Percentiles rank a stretch among this genome's conserved stretches.
These are phyloP conservation scores for Bufo bufo DNA, from an alignment of 2,113 vertebrate genomes.

Conservation along the genomic window DNA sequence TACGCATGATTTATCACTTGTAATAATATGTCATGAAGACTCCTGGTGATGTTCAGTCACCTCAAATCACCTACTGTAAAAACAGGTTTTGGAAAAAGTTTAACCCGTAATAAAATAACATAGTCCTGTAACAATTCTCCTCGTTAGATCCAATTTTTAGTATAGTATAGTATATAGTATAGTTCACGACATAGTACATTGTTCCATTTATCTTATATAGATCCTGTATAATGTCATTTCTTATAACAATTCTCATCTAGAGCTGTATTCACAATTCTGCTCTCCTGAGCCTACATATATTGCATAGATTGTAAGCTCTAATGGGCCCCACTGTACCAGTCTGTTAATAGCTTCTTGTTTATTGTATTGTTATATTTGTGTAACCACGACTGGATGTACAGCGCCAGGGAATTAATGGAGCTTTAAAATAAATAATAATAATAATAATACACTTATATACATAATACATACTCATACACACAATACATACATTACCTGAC, in stretches of 20 bases:
- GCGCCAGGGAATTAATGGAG: too few species aligned
- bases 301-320: too few species aligned
- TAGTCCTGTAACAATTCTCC: background rate
- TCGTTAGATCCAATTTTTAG: background rate
- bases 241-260: background rate
- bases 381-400: too few species aligned
- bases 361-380: too few species aligned
- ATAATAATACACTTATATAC: too few species aligned
- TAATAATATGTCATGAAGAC: conserved; percentile 11
- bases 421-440: too few species aligned
- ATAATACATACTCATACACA: too few species aligned
- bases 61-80: conserved; percentile 25
- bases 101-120: too few species aligned
- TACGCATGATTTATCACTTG: conserved; percentile 21
- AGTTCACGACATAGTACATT: background rate
- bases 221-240: background rate
- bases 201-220: background rate
- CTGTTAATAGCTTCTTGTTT: too few species aligned
- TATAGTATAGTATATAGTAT: too few species aligned
- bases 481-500: too few species aligned
- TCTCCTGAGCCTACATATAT: background rate
- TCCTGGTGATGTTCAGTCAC: conserved; percentile 18
- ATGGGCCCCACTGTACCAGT: too few species aligned
- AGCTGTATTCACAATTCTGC: background rate
- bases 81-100: background rate